phyloP scores from a whole-genome alignment of 1,140 invertebrate species.

The Pseudobourletiella spinata region DNA sequence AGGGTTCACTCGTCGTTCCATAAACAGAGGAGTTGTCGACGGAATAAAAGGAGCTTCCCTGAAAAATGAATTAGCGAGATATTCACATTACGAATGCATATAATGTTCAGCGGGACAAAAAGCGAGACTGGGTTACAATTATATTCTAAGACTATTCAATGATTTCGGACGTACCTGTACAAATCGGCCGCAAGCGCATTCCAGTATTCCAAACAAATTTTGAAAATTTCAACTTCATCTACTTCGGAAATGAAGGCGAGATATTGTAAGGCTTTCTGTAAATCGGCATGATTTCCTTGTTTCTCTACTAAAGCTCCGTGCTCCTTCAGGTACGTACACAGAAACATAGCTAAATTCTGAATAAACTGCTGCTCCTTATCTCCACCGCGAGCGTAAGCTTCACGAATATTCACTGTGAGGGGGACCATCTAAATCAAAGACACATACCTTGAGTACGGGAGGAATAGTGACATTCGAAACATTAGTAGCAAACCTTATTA shows the following conservation, averaged over 20 bases:
- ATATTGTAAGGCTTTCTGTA: conserved; percentile 81
- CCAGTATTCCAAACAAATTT: conserved; percentile 99
- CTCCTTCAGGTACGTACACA: conserved; percentile 94
- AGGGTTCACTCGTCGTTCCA: conserved; percentile 25
- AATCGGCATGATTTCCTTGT: conserved; percentile 56
- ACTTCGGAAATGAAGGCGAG: conserved; percentile 96
- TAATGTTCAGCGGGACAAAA: background rate
- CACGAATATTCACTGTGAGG: conserved; percentile 73
- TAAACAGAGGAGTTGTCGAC: conserved; percentile 38
- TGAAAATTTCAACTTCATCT: conserved; percentile 99
- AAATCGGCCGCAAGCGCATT: conserved; percentile 83
- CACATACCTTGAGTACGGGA: background rate
- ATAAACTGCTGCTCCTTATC: conserved; percentile 99
- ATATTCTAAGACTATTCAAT: no score
- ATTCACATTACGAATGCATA: conserved; percentile 7
- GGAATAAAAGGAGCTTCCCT: conserved; percentile 39
- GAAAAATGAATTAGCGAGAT: conserved; percentile 44
- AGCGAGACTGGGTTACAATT: no score
- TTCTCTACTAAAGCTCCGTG: conserved; percentile 82
- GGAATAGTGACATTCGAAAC: background rate
- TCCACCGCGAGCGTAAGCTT: conserved; percentile 81
- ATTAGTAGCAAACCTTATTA: conserved; percentile 14
- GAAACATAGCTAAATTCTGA: conserved; percentile 93
- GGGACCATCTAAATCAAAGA: conserved; percentile 78
- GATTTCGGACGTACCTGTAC: no score